A percentile compares a stretch with the other conserved stretches of the same genome.
These are phyloP conservation scores for Odontocolon sp. DNA, from an alignment of 2,888 invertebrate species.

Conservation along the genomic window DNA sequence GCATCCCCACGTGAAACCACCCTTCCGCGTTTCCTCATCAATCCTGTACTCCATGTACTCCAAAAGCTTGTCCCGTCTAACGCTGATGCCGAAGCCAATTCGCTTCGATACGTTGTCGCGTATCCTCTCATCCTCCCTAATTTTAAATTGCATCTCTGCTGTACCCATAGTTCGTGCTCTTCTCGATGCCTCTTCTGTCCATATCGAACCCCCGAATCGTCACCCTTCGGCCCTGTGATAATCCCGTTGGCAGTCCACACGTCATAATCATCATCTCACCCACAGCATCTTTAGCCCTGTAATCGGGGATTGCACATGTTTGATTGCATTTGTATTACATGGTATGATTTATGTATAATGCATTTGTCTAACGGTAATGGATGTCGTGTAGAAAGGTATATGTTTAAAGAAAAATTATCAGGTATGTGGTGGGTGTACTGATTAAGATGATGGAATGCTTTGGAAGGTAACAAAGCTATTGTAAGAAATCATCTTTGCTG, in stretches of 20 bases:
- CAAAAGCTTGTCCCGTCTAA: not conserved
- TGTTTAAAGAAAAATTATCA: no score
- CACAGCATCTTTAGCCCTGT: constrained; percentile 53
- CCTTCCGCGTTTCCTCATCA: constrained; percentile 30
- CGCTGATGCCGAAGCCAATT: no score
- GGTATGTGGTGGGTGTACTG: no score
- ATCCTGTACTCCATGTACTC: constrained; percentile 1
- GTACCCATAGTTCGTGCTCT: no score
- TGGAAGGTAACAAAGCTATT: no score
- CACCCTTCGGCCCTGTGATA: constrained; percentile 32
- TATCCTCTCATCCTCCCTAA: constrained; percentile 10
- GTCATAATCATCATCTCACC: constrained; percentile 57
- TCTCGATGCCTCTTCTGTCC: constrained; percentile 3
- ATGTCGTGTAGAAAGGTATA: no score
- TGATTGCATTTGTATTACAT: constrained; percentile 47
- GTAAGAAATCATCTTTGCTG: no score
- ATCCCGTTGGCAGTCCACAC: constrained; percentile 51
- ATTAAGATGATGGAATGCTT: no score
- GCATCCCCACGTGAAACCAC: constrained; percentile 37
- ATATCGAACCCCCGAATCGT: constrained; percentile 14
- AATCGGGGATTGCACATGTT: constrained; percentile 52
- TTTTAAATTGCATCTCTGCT: constrained; percentile 4
- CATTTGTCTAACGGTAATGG: no score
- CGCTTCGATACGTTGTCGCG: constrained; percentile 3
- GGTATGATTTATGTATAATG: no score